These are phyloP conservation scores for Pao palembangensis DNA, from an alignment of 2,113 vertebrate species.

Conservation along the genomic window DNA sequence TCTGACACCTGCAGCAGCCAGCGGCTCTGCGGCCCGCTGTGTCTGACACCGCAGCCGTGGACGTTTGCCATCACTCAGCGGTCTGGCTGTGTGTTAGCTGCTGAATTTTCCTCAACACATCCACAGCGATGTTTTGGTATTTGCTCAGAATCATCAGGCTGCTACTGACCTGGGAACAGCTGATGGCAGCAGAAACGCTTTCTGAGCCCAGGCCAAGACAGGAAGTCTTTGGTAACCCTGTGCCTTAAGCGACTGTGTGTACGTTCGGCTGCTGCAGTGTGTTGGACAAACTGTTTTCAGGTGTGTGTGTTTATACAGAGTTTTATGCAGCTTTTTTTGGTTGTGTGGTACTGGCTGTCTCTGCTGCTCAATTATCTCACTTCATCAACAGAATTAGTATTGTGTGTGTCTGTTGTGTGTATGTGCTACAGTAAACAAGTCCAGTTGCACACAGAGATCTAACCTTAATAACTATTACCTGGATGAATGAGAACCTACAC, in stretches of 20 bases:
- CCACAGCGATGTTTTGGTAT: conserved; percentile 20
- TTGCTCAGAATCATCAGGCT: conserved; percentile 21
- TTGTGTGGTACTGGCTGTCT: not conserved
- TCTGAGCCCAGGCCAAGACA: conserved; percentile 22
- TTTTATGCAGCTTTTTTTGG: too few relatives aligned
- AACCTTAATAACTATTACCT: too few relatives aligned
- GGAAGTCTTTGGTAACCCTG: conserved; percentile 47
- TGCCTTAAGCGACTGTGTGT: conserved; percentile 28
- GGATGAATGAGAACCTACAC: too few relatives aligned
- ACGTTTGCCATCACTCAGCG: conserved; percentile 23
- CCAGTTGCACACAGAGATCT: too few relatives aligned
- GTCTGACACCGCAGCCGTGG: not conserved
- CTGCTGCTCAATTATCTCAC: not conserved
- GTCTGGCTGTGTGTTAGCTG: conserved; percentile 2
- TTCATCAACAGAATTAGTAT: not conserved
- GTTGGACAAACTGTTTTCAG: not conserved
- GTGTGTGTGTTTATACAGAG: not conserved
- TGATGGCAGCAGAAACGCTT: conserved; percentile 25
- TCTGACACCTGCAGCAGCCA: not conserved
- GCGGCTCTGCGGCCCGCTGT: not conserved
- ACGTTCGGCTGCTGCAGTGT: not conserved
- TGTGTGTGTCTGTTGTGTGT: conserved; percentile 1
- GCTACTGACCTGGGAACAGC: conserved; percentile 24
- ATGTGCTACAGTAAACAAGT: not conserved
- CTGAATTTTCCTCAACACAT: conserved; percentile 22